phyloP scores from a whole-genome alignment of 2,888 invertebrate genomes.

The Drosophila limbata region DNA sequence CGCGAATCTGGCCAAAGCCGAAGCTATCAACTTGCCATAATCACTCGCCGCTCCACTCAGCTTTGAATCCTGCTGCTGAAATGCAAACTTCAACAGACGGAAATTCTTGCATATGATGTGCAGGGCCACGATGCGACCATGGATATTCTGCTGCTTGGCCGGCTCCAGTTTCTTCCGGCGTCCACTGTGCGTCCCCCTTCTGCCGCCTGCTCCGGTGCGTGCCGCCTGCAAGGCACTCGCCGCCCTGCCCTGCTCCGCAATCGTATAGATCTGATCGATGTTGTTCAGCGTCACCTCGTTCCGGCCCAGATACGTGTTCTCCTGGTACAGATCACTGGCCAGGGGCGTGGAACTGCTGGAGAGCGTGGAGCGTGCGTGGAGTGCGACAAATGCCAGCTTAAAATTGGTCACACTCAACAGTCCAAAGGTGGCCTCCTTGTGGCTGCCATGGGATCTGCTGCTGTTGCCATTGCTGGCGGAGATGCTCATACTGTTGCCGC shows the following conservation, averaged over 20 bases:
- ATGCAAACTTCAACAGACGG: slow-evolving; percentile 94
- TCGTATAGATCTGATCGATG: slow-evolving; percentile 85
- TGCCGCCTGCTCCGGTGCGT: slow-evolving; percentile 59
- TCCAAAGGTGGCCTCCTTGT: slow-evolving; percentile 92
- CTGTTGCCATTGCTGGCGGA: slow-evolving; percentile 84
- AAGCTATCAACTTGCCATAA: slow-evolving; percentile 92
- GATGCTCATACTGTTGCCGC: slow-evolving; percentile 86
- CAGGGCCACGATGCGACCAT: slow-evolving; percentile 84
- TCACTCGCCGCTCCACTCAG: slow-evolving; percentile 87
- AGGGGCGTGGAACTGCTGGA: slow-evolving; percentile 29
- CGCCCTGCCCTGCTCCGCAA: slow-evolving; percentile 77
- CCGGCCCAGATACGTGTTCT: slow-evolving; percentile 82
- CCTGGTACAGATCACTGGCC: slow-evolving; percentile 77
- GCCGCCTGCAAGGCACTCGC: slow-evolving; percentile 78
- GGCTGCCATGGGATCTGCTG: slow-evolving; percentile 22
- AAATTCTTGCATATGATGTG: slow-evolving; percentile 89
- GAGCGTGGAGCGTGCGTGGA: slow-evolving; percentile 51
- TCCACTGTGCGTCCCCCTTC: not conserved
- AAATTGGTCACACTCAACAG: slow-evolving; percentile 96
- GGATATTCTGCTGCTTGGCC: slow-evolving; percentile 83
- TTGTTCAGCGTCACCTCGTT: slow-evolving; percentile 85
- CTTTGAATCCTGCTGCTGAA: slow-evolving; percentile 88
- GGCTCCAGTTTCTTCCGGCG: slow-evolving; percentile 81
- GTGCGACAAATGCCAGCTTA: slow-evolving; percentile 94
- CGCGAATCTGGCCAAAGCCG: slow-evolving; percentile 93